Evolutionary conservation across 1,140 invertebrate genomes (phyloP), one percentile per base, ranked within the genome.

Genomic region (Centruroides sculpturatus): DNA sequence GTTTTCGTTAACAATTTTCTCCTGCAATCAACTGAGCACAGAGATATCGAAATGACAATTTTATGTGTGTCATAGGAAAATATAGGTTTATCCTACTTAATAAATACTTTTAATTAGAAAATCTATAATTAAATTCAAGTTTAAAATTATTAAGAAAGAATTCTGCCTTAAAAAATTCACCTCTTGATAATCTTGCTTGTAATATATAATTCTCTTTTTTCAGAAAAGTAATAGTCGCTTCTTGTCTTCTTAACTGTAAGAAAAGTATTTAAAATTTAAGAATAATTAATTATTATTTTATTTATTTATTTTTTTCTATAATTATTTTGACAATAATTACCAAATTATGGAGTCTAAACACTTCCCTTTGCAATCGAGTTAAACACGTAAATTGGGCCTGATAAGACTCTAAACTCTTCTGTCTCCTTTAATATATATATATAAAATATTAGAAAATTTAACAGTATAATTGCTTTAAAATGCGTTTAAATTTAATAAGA

Each of bases 371-470:
- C 57, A 73, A 63, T 59, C 71, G 69, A 60, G 67, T 69, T 5
- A 73, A 62, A 59, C 69, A 70, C 9, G 69, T 68, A 5, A 73
- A 66, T 64, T 74, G 70, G n/a, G 68, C 65, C 60, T 73, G 71
- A 62, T 74, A 74, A 0, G 71, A 68, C 60, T 74, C 70, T 54
- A 72, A 59, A 35, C 66, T 72, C 56, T 74, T 74, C 35, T 69
- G 61, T 59, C 70, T 69, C 72, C 72, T 73, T 64, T 3, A 62
- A 64, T n/a, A 51, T 23, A n/a, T n/a, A 64, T n/a, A 51, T 3
- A 10, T 3, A n/a, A 54, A 54, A 13, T 54, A 3, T n/a, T 23
- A 9, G 34, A 54, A 54, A 11, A 54, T 54, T 54, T 9, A n/a
- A 13, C 23, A 9, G 34, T 13, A 54, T 13, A 11, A 11, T n/a